Conservation (phyloP, 2,113 vertebrate species). For the Cyrtonyx montezumae region DNA sequence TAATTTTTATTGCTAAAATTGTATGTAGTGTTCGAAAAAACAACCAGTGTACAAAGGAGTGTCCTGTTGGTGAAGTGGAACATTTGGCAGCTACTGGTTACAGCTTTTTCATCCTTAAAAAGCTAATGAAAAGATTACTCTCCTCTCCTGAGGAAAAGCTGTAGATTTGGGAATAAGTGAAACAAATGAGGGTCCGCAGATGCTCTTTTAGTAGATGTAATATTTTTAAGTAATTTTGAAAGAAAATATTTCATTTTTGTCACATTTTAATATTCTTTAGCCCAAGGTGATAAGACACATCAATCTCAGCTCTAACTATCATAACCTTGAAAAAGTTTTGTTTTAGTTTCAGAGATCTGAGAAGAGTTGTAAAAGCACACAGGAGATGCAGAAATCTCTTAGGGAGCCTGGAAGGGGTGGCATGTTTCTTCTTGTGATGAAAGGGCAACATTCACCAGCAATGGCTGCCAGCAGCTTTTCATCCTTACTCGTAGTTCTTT, state of each 20-base stretch:
- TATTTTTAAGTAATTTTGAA: constrained; percentile 27
- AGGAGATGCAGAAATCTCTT: neutral
- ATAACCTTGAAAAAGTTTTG: constrained; percentile 11
- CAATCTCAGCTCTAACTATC: neutral
- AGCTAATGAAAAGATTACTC: neutral
- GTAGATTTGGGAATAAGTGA: neutral
- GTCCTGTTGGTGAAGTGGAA: neutral
- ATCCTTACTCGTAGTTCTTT: neutral
- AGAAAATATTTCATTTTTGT: constrained; percentile 18
- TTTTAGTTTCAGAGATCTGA: neutral
- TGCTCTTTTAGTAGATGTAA: neutral
- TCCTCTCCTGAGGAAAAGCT: neutral
- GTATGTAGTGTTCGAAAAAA: neutral
- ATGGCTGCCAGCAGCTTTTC: neutral
- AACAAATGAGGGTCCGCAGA: neutral
- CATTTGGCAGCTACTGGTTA: constrained; percentile 12
- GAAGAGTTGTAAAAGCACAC: neutral
- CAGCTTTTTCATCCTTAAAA: neutral
- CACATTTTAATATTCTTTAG: constrained; percentile 11
- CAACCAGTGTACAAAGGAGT: neutral
- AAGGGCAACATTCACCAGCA: neutral
- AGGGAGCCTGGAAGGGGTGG: neutral
- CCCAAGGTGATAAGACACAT: neutral
- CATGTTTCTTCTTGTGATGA: neutral
- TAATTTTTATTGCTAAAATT: constrained; percentile 36